Percentiles rank a stretch among this genome's conserved stretches.
Conservation (phyloP, 1,140 invertebrate genomes). For the Drosophila subobscura region DNA sequence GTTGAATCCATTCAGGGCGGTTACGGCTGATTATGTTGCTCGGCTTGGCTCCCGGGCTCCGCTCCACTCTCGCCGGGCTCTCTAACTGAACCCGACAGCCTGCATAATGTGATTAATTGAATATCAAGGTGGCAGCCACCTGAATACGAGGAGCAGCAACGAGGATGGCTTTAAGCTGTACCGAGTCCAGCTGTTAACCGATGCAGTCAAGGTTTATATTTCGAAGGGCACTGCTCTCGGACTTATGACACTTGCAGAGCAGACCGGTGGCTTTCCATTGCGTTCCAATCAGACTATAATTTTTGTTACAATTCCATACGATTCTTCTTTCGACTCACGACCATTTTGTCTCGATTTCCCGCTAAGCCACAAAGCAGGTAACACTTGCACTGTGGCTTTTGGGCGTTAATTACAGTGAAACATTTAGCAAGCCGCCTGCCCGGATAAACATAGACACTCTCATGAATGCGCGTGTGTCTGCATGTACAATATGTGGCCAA, state of each 20-base stretch:
- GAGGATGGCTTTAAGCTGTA: neutral
- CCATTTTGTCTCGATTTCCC: constrained; percentile 2
- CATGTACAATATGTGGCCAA: neutral
- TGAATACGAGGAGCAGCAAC: constrained; percentile 10
- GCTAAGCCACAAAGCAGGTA: constrained; percentile 24
- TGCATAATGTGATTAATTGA: constrained; percentile 65
- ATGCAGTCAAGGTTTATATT: constrained; percentile 23
- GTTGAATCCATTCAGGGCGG: constrained; percentile 20
- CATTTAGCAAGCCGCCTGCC: constrained; percentile 42
- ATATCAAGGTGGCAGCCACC: constrained; percentile 13
- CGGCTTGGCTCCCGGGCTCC: neutral
- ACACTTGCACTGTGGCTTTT: constrained; percentile 14
- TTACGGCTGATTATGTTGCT: constrained; percentile 20
- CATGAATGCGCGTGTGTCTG: neutral
- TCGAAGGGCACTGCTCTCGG: constrained; percentile 1
- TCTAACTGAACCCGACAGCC: constrained; percentile 40
- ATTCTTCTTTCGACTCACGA: neutral
- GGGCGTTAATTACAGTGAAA: constrained; percentile 67
- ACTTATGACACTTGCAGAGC: constrained; percentile 8
- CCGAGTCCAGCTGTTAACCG: neutral
- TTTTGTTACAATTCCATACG: neutral
- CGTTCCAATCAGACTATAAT: constrained; percentile 46
- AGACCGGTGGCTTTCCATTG: constrained; percentile 15
- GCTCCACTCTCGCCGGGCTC: neutral
- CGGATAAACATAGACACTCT: constrained; percentile 19